Evolutionary conservation across 1,140 invertebrate genomes (phyloP), one percentile per base, ranked within the genome.

Genomic region (Drosophila tsacasi): DNA sequence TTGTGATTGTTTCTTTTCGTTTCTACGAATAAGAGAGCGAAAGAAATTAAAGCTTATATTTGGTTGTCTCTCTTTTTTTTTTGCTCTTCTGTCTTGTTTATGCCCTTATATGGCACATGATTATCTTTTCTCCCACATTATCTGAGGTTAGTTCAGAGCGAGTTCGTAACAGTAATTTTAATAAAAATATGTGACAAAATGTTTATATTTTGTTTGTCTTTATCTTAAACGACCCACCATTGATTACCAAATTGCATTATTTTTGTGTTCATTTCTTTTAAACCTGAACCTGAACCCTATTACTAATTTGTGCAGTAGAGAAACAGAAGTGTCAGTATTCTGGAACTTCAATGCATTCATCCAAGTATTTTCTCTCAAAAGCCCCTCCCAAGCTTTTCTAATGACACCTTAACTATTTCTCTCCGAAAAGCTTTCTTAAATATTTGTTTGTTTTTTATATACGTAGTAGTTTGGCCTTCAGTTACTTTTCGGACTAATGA

Each of bases 341-440:
- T 15, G 23, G 12, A 6, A 25, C 2, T 17, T 15, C 46, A 8
- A 19, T 19, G 5, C n/a, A 7, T 7, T 19, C 9, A 5, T 6
- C 0, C 17, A 50, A 5, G 17, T 52, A 30, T 19, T 40, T 47
- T 58, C 37, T 57, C 21, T 12, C 17, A 25, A 50, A 21, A 17
- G 32, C 35, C 46, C 52, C 60, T 52, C 5, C 17, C 17, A n/a
- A 63, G 60, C 46, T 63, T 52, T 35, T 12, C 30, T 50, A 49
- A 21, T 49, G 15, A 12, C 19, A 17, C 27, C 9, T 1, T 5
- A 7, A 49, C 2, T 13, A 13, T 61, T 35, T 35, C 44, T 49
- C 59, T 61, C 21, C 5, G 6, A 27, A 12, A 61, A 61, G 59
- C 59, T 61, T 61, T 49, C 9, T n/a, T 17, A 0, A 25, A 35